Percentiles rank a stretch among this genome's conserved stretches.
phyloP scores from a whole-genome alignment of 2,888 invertebrate species.

The Mythimna albipuncta region DNA sequence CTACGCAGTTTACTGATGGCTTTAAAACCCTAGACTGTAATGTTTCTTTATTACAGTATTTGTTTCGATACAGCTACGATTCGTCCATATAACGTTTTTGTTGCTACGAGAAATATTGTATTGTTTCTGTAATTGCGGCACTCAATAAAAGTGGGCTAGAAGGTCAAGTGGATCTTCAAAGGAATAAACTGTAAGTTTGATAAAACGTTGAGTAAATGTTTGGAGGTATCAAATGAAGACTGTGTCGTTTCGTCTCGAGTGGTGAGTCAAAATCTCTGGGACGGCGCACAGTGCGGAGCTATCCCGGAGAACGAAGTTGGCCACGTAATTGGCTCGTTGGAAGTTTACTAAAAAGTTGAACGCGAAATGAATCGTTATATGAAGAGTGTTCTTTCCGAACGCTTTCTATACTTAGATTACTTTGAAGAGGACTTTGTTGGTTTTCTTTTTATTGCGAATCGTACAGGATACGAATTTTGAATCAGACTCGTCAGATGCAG shows the following conservation, averaged over 20 bases:
- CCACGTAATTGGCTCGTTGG: conserved; percentile 66
- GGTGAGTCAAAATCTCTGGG: conserved; percentile 67
- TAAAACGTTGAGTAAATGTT: conserved; percentile 67
- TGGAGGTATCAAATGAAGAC: conserved; percentile 66
- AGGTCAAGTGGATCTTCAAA: conserved; percentile 72
- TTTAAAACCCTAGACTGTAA: conserved; percentile 59
- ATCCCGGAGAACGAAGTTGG: conserved; percentile 53
- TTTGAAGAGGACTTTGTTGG: conserved; percentile 13
- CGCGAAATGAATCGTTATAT: conserved; percentile 48
- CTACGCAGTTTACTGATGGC: conserved; percentile 54
- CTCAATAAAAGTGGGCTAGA: conserved; percentile 77
- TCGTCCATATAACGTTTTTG: conserved; percentile 37
- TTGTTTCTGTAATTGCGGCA: conserved; percentile 75
- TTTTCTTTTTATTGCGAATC: conserved; percentile 44
- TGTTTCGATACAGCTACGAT: conserved; percentile 46
- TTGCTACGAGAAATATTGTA: conserved; percentile 61
- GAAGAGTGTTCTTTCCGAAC: conserved; percentile 47
- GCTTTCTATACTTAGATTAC: conserved; percentile 45
- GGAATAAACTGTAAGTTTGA: conserved; percentile 66
- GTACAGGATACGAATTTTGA: conserved; percentile 26
- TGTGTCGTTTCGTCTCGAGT: conserved; percentile 55
- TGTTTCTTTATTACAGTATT: conserved; percentile 56
- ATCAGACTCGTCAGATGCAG: background rate
- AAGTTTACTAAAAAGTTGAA: conserved; percentile 53
- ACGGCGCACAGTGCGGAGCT: conserved; percentile 41